Percentiles rank a stretch among this genome's conserved stretches.
Conservation (phyloP, 1,140 invertebrate species). For the Papilio polyxenes region DNA sequence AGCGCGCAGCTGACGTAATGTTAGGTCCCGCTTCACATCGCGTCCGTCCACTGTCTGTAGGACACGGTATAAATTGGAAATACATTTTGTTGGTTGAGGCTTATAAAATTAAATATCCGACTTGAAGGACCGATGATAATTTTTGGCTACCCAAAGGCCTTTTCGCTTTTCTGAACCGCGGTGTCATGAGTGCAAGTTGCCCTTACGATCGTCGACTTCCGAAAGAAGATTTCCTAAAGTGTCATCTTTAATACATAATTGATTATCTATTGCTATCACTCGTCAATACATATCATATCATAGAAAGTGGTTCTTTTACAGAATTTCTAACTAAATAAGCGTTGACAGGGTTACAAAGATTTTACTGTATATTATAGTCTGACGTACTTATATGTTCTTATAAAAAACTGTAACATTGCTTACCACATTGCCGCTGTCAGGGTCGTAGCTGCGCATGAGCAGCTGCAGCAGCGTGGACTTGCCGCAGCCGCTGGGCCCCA, state of each 20-base stretch:
- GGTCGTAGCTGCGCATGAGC: conserved; percentile 88
- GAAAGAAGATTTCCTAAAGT: too few species aligned
- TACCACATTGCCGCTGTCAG: conserved; percentile 82
- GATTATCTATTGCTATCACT: too few species aligned
- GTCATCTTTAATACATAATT: too few species aligned
- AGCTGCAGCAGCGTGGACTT: conserved; percentile 91
- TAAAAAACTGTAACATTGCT: conserved; percentile 46
- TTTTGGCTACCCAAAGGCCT: background rate
- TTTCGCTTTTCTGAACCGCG: too few species aligned
- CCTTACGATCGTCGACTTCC: too few species aligned
- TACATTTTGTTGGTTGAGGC: background rate
- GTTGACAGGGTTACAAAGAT: too few species aligned
- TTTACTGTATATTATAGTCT: too few species aligned
- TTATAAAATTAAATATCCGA: background rate
- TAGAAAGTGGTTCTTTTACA: too few species aligned
- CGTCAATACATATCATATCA: too few species aligned
- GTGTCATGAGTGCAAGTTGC: too few species aligned
- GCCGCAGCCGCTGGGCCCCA: conserved; percentile 89
- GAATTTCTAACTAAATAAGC: too few species aligned
- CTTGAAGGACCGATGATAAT: background rate
- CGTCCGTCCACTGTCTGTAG: conserved; percentile 77
- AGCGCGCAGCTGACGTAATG: conserved; percentile 79
- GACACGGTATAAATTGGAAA: background rate
- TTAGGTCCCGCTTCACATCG: conserved; percentile 75
- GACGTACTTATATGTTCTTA: too few species aligned